Percentiles rank a stretch among this genome's conserved stretches.
Conservation (phyloP, 2,797 vertebrate genomes). For the Myoxocephalus aenaeus region DNA sequence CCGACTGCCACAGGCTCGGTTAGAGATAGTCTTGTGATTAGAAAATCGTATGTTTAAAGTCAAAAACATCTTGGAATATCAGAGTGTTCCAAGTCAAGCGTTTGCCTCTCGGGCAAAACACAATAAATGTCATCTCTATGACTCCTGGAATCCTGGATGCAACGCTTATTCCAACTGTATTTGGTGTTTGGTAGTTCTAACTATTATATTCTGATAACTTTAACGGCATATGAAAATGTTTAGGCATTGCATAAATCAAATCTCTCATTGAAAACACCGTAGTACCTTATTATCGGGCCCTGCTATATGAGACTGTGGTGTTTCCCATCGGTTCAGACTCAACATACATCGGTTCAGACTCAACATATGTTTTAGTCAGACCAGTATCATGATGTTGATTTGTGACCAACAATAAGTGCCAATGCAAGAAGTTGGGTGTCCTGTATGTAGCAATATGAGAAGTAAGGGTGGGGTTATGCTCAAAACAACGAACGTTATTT, state of each 20-base stretch:
- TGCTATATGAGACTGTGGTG: not conserved
- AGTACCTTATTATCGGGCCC: not conserved
- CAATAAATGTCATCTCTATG: not conserved
- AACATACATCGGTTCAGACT: no score
- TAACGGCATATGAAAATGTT: not conserved
- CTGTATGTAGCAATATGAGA: not conserved
- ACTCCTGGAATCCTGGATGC: not conserved
- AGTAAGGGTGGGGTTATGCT: constrained; percentile 2
- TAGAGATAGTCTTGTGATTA: constrained; percentile 32
- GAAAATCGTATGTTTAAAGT: constrained; percentile 9
- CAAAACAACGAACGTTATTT: not conserved
- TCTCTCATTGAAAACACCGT: not conserved
- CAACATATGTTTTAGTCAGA: no score
- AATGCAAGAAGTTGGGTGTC: not conserved
- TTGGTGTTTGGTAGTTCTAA: not conserved
- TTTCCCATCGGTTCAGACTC: not conserved
- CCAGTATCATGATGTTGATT: no score
- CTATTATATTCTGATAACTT: not conserved
- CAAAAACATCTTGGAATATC: not conserved
- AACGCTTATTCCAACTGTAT: not conserved
- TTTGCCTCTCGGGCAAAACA: not conserved
- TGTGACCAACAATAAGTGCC: not conserved
- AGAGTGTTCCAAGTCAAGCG: not conserved
- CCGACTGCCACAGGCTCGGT: constrained; percentile 14
- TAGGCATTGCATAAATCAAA: not conserved